Conservation (phyloP, 2,888 invertebrate species). For the Adelphocoris suturalis region DNA sequence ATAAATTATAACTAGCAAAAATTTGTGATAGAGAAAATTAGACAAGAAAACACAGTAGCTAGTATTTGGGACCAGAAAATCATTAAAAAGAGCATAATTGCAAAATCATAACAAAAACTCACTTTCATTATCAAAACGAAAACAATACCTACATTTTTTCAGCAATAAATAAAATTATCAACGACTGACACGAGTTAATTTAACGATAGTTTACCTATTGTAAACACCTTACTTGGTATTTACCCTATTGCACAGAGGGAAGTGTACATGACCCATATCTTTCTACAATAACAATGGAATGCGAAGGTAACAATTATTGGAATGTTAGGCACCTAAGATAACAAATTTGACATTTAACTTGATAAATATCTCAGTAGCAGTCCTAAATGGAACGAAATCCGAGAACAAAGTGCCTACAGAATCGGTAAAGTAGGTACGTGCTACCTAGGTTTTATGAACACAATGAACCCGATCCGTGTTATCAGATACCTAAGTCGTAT, state of each 20-base stretch:
- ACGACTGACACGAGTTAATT: not conserved
- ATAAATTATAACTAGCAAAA: constrained; percentile 14
- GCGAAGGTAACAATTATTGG: constrained; percentile 54
- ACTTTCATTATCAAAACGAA: not conserved
- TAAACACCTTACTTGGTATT: too few relatives aligned
- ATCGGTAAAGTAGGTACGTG: too few relatives aligned
- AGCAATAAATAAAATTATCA: not conserved
- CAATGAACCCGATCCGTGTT: too few relatives aligned
- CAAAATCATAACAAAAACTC: not conserved
- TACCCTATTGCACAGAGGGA: constrained; percentile 43
- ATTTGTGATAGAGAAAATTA: constrained; percentile 11
- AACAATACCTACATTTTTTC: not conserved
- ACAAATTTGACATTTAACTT: not conserved
- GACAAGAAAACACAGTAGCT: not conserved
- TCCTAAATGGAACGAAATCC: not conserved
- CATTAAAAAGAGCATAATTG: too few relatives aligned
- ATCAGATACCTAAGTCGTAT: too few relatives aligned
- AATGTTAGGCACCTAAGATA: constrained; percentile 58
- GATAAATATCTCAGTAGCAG: not conserved
- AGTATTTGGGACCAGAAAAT: not conserved
- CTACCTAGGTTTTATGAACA: too few relatives aligned
- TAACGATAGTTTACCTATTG: too few relatives aligned
- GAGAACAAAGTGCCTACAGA: not conserved
- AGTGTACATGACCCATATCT: not conserved
- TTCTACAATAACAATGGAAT: constrained; percentile 41